These are phyloP conservation scores for Eurytemora carolleeae DNA, from an alignment of 1,140 invertebrate genomes.

Conservation along the genomic window DNA sequence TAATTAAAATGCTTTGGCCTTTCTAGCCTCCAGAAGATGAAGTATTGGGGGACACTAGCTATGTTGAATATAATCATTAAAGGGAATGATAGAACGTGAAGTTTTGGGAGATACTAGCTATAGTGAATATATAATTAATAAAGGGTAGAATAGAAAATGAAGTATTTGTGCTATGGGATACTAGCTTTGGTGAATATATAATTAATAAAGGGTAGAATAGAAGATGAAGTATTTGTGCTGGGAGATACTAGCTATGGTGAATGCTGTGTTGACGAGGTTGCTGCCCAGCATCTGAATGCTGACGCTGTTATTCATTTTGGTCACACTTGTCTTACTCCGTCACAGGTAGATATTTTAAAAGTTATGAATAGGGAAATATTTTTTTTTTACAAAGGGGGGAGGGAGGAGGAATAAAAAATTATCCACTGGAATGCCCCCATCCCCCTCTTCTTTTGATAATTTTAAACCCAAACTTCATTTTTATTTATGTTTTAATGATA, in stretches of 20 bases:
- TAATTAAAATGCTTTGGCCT: background rate
- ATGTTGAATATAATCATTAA: too few species aligned
- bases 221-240: slow-evolving; percentile 35
- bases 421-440: too few species aligned
- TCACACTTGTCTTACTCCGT: slow-evolving; percentile 55
- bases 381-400: too few species aligned
- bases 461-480: too few species aligned
- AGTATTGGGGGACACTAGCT: too few species aligned
- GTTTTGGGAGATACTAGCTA: too few species aligned
- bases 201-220: slow-evolving; percentile 1
- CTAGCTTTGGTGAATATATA: slow-evolving; percentile 4
- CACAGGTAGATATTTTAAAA: too few species aligned
- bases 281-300: slow-evolving; percentile 58
- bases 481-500: too few species aligned
- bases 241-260: slow-evolving; percentile 7
- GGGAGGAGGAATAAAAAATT: too few species aligned
- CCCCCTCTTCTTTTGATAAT: too few species aligned
- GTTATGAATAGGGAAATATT: too few species aligned
- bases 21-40: background rate
- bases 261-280: slow-evolving; percentile 73
- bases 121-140: background rate
- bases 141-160: background rate
- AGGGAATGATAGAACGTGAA: too few species aligned
- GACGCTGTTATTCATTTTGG: slow-evolving; percentile 81
- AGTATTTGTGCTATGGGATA: background rate